phyloP scores from a whole-genome alignment of 2,888 invertebrate species.

The Diogma glabrata region DNA sequence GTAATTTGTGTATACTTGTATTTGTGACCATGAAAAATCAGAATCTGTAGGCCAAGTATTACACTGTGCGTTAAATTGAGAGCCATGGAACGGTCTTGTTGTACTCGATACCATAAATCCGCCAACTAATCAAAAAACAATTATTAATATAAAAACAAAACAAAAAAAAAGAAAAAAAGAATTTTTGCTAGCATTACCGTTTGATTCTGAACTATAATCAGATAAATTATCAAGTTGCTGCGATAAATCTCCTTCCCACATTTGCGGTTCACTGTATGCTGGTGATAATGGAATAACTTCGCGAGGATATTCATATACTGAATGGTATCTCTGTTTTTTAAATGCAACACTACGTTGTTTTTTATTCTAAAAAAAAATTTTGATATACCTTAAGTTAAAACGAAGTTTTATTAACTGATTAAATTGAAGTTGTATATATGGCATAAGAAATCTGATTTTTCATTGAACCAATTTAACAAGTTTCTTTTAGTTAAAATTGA shows the following conservation, averaged over 20 bases:
- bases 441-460: no score
- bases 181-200: neutral
- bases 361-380: slow-evolving; percentile 45
- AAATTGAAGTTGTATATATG: no score
- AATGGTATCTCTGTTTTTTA: slow-evolving; percentile 72
- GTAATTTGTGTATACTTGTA: slow-evolving; percentile 14
- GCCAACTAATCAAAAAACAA: slow-evolving; percentile 13
- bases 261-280: slow-evolving; percentile 20
- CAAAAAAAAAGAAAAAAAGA: neutral
- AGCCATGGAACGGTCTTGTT: slow-evolving; percentile 21
- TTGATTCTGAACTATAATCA: slow-evolving; percentile 2
- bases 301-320: slow-evolving; percentile 73
- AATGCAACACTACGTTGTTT: slow-evolving; percentile 56
- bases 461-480: no score
- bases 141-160: neutral
- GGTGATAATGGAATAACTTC: slow-evolving; percentile 38
- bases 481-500: neutral
- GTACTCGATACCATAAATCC: slow-evolving; percentile 22
- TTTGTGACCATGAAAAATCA: slow-evolving; percentile 23
- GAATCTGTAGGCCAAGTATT: slow-evolving; percentile 23
- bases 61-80: slow-evolving; percentile 20
- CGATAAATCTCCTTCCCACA: slow-evolving; percentile 14
- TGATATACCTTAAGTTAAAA: no score
- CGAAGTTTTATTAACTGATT: no score
- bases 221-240: neutral